phyloP scores from a whole-genome alignment of 2,888 invertebrate species.

The Resseliella maxima region DNA sequence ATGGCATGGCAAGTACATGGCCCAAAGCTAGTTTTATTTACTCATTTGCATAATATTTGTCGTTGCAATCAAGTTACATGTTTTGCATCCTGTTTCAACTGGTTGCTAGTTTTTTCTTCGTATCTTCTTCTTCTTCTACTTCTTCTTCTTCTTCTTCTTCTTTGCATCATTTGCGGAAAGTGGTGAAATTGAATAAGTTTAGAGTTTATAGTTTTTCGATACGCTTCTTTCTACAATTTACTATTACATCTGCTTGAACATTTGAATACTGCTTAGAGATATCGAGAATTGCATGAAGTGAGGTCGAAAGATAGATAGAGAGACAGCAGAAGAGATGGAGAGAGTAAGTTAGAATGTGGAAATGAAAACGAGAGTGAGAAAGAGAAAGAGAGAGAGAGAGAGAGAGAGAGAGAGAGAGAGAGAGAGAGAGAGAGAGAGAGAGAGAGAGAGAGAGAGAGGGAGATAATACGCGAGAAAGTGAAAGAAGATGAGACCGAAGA shows the following conservation, averaged over 20 bases:
- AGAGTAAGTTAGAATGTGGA: no score
- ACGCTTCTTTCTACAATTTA: not conserved
- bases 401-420: no score
- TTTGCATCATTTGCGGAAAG: conserved; percentile 43
- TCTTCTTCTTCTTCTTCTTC: not conserved
- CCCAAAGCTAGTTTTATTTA: not conserved
- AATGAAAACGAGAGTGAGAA: no score
- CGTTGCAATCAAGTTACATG: not conserved
- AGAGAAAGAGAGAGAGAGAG: no score
- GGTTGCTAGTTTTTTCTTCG: no score
- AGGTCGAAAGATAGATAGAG: no score
- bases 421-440: no score
- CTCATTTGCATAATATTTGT: conserved; percentile 24
- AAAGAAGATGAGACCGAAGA: no score
- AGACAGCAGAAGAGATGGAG: no score
- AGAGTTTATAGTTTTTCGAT: conserved; percentile 37
- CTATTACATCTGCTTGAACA: not conserved
- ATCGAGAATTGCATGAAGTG: no score
- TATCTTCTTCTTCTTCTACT: not conserved
- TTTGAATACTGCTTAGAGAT: not conserved
- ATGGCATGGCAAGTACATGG: not conserved
- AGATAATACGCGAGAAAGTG: no score
- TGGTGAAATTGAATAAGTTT: conserved; percentile 53
- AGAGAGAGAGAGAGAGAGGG: no score
- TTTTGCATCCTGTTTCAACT: not conserved